Evolutionary conservation across 2,113 vertebrate genomes (phyloP).

Genomic region (Chascanopsetta lugubris): DNA sequence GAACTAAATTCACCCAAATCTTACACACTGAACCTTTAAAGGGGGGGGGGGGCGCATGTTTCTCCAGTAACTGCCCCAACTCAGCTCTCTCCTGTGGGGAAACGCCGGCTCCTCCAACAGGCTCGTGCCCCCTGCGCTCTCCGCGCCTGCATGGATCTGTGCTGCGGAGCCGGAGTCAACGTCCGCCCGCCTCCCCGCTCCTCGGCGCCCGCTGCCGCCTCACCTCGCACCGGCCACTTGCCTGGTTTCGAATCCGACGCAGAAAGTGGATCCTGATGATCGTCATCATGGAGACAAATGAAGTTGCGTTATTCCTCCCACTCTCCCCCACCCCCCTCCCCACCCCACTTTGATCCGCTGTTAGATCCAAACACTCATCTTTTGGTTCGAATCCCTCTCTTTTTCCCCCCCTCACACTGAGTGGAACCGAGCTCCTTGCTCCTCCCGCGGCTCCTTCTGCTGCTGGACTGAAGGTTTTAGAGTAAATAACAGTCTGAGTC

Average conservation of each 20-base stretch:
- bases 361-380: conserved; percentile 50
- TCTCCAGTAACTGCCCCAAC: background rate
- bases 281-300: conserved; percentile 62
- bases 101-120: conserved; percentile 16
- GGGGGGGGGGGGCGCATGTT: too few relatives aligned
- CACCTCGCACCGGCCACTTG: conserved; percentile 61
- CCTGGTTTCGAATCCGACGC: conserved; percentile 63
- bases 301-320: conserved; percentile 53
- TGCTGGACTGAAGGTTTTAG: conserved; percentile 37
- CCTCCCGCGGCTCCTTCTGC: conserved; percentile 20
- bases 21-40: too few relatives aligned
- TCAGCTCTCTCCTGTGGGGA: conserved; percentile 24
- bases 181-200: too few relatives aligned
- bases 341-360: conserved; percentile 45
- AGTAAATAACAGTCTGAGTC: conserved; percentile 26
- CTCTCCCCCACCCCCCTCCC: conserved; percentile 6
- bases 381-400: too few relatives aligned
- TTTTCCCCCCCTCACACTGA: conserved; percentile 37
- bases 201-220: too few relatives aligned
- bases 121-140: conserved; percentile 17
- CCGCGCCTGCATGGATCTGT: conserved; percentile 33
- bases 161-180: background rate
- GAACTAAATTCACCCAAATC: too few relatives aligned
- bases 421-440: too few relatives aligned
- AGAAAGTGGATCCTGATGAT: conserved; percentile 57